Conservation (phyloP, 2,888 invertebrate genomes). For the Mystacides longicornis region DNA sequence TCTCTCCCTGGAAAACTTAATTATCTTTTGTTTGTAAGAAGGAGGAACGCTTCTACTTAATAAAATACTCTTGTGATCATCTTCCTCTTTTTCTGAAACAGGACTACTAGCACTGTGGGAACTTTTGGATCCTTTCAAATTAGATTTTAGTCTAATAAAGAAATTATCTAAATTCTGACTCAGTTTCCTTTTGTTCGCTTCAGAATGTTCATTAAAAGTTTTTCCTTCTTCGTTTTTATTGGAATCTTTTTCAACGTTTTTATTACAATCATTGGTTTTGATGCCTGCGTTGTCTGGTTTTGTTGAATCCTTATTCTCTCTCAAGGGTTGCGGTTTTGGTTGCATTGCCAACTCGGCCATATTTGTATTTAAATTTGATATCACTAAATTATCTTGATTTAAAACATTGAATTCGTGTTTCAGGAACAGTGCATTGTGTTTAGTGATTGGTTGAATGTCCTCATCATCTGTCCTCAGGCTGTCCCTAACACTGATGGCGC, state of each 20-base stretch:
- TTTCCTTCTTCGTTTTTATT: conserved; percentile 17
- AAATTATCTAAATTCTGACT: conserved; percentile 42
- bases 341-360: conserved; percentile 38
- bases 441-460: conserved; percentile 43
- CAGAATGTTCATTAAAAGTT: conserved; percentile 29
- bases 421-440: conserved; percentile 42
- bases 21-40: conserved; percentile 45
- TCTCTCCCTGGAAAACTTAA: conserved; percentile 47
- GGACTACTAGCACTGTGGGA: conserved; percentile 9
- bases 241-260: conserved; percentile 35
- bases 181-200: conserved; percentile 37
- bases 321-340: conserved; percentile 15
- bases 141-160: conserved; percentile 34
- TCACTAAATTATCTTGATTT: conserved; percentile 45
- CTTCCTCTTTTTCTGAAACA: conserved; percentile 7
- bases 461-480: conserved; percentile 48
- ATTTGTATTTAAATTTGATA: conserved; percentile 45
- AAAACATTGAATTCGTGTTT: conserved; percentile 45
- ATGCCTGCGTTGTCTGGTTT: conserved; percentile 19
- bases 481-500: conserved; percentile 45
- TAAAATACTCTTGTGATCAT: conserved; percentile 28
- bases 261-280: conserved; percentile 32
- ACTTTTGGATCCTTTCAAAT: conserved; percentile 10
- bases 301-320: conserved; percentile 31
- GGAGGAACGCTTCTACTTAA: conserved; percentile 48